Percentiles rank a stretch among this genome's conserved stretches.
Conservation (phyloP, 1,140 invertebrate species). For the Bombus turneri region DNA sequence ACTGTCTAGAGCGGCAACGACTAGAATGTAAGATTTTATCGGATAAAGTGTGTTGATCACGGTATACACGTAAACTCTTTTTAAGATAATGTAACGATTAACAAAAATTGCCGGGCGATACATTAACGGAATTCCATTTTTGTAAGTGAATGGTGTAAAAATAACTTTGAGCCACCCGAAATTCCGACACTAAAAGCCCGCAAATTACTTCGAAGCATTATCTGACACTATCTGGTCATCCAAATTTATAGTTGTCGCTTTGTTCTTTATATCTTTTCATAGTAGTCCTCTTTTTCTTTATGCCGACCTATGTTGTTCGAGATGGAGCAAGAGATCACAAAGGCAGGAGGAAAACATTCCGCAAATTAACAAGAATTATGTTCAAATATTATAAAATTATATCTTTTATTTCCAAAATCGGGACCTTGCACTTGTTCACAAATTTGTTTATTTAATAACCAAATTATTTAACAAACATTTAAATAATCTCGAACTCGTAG, state of each 20-base stretch:
- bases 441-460: too few relatives aligned
- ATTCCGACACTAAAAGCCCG: neutral
- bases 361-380: neutral
- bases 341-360: neutral
- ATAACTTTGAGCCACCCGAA: neutral
- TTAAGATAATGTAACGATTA: neutral
- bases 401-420: neutral
- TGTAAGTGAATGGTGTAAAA: neutral
- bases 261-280: constrained; percentile 38
- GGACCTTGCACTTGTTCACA: neutral
- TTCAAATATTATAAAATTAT: too few relatives aligned
- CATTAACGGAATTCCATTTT: neutral
- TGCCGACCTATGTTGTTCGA: neutral
- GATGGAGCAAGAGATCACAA: neutral
- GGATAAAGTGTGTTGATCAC: neutral
- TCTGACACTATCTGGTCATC: neutral
- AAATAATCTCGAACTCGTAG: neutral
- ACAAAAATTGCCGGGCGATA: neutral
- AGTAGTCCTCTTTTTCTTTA: constrained; percentile 39
- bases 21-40: neutral
- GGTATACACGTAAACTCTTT: neutral
- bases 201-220: constrained; percentile 15
- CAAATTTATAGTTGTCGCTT: constrained; percentile 14
- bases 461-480: too few relatives aligned
- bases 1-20: neutral